Evolutionary conservation across 2,888 invertebrate genomes (phyloP), one percentile per base, ranked within the genome.

Genomic region (Blastobasis lacticolella): DNA sequence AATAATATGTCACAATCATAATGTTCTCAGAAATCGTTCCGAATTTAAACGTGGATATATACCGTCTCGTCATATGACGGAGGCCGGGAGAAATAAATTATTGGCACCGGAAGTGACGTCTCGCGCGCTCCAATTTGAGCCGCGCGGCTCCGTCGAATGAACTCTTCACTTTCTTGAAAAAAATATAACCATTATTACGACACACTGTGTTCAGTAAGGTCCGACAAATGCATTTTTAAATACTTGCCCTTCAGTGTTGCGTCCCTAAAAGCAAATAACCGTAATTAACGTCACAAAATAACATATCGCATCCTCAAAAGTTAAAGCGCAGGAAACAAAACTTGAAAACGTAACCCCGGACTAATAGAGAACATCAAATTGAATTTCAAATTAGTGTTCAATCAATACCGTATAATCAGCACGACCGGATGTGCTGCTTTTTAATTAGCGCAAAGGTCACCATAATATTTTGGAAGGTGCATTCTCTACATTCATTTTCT

Each of bases 101-200:
- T 86, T 81, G 78, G 73, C 74, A 84, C 83, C 84, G 87, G 87
- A 87, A 86, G 80, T 86, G 86, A 86, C 87, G 87, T 84, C 74
- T 72, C 78, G 66, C 77, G 75, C 72, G 86, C 78, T 84, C 85
- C 81, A 81, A 81, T 86, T 87, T 85, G 78, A 82, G 75, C 73
- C 64, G 68, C 67, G 68, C 72, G 10, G 44, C 10, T 7, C 7
- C 36, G 5, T 45, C 10, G 45, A 6, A 45, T 42, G 42, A 42
- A 4, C 42, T 6, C 42, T 8, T 6, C 4, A n/a, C 42, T 23
- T 23, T 23, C 23, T 37, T 44, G 43, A 49, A 44, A 44, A 37
- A 43, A 36, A 37, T n/a, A 42, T 43, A 23, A 23, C 23, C 37
- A 38, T 49, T 49, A 38, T 49, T 43, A 40, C 48, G 48, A 23